Percentiles rank a stretch among this genome's conserved stretches.
phyloP scores from a whole-genome alignment of 2,113 vertebrate genomes.

The Raja brachyura region DNA sequence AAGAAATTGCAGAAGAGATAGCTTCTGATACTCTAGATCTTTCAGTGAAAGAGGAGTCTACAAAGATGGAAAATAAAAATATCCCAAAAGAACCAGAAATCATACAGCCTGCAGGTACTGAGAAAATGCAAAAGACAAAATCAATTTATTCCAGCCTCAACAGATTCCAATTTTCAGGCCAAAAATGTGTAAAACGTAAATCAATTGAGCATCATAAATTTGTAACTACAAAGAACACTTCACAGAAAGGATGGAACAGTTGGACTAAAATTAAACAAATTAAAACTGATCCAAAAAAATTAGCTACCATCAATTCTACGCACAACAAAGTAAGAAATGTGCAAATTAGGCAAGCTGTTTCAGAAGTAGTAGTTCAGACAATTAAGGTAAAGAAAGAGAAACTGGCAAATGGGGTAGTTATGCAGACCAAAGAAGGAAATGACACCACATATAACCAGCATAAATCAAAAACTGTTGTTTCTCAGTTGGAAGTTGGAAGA shows the following conservation, averaged over 20 bases:
- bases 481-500: slow-evolving; percentile 5
- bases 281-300: slow-evolving; percentile 54
- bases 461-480: slow-evolving; percentile 40
- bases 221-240: not conserved
- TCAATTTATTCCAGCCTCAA: slow-evolving; percentile 17
- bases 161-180: slow-evolving; percentile 30
- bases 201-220: slow-evolving; percentile 17
- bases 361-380: slow-evolving; percentile 13
- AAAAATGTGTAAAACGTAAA: slow-evolving; percentile 36
- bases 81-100: slow-evolving; percentile 34
- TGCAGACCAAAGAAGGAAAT: slow-evolving; percentile 42
- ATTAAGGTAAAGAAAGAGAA: slow-evolving; percentile 8
- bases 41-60: slow-evolving; percentile 65
- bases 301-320: slow-evolving; percentile 20
- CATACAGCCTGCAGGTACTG: not conserved
- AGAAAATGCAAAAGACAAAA: not conserved
- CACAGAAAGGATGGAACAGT: slow-evolving; percentile 52
- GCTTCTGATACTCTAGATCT: slow-evolving; percentile 82
- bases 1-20: slow-evolving; percentile 96
- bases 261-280: slow-evolving; percentile 88
- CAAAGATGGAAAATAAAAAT: slow-evolving; percentile 46
- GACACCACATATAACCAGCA: slow-evolving; percentile 44
- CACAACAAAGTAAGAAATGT: slow-evolving; percentile 11
- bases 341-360: slow-evolving; percentile 18
- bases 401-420: slow-evolving; percentile 1